Percentiles rank a stretch among this genome's conserved stretches.
Evolutionary conservation across 2,888 invertebrate species (phyloP).

Genomic region (Drosophila melanocephala): DNA sequence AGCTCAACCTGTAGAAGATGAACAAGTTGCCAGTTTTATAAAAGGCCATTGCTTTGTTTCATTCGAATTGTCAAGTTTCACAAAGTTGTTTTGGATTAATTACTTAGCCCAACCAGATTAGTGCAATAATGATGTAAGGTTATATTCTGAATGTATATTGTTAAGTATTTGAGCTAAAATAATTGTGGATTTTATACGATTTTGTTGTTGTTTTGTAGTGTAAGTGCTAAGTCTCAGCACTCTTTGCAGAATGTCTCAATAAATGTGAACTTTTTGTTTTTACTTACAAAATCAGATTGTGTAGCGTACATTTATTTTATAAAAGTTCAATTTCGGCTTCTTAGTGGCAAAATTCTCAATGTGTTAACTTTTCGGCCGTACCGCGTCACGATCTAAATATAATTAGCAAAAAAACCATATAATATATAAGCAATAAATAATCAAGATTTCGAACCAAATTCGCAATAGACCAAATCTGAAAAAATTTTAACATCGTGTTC

Average conservation of each 20-base stretch:
- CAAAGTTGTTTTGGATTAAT: conserved; percentile 30
- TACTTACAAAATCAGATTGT: conserved; percentile 75
- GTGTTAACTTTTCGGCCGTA: conserved; percentile 73
- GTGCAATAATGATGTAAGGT: neutral
- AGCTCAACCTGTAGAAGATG: conserved; percentile 8
- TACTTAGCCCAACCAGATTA: conserved; percentile 4
- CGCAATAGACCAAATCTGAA: conserved; percentile 47
- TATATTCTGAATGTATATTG: neutral
- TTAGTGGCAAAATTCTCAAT: conserved; percentile 75
- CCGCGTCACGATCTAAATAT: conserved; percentile 63
- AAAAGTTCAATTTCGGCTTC: conserved; percentile 73
- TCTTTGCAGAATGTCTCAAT: conserved; percentile 37
- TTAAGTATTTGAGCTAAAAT: neutral
- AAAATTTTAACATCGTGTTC: conserved; percentile 37
- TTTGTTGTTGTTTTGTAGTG: no score
- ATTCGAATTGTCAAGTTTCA: conserved; percentile 9
- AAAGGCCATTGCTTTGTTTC: conserved; percentile 25
- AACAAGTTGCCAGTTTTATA: conserved; percentile 23
- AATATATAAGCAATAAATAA: conserved; percentile 11
- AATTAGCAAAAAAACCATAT: conserved; percentile 35
- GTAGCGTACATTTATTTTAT: conserved; percentile 75
- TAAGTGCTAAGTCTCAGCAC: conserved; percentile 19
- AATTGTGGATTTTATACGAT: neutral
- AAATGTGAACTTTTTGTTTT: conserved; percentile 45
- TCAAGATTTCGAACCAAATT: conserved; percentile 30